A percentile compares a stretch with the other conserved stretches of the same genome.
Conservation (phyloP, 2,113 vertebrate species). For the Corydoras sp. region DNA sequence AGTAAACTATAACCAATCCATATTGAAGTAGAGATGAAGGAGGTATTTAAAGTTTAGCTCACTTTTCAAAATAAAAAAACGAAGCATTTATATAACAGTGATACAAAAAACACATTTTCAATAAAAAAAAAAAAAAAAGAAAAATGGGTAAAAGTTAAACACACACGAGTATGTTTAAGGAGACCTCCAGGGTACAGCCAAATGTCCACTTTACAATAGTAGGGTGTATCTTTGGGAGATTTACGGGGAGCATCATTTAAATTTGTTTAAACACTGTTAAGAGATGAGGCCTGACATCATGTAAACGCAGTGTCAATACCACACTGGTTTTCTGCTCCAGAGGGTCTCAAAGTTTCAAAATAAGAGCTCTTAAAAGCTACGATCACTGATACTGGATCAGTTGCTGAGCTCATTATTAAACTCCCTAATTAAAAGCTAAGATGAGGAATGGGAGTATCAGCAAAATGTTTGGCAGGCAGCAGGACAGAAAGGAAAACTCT, state of each 20-base stretch:
- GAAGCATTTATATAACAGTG: too few relatives aligned
- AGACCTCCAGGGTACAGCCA: neutral
- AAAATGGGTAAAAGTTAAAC: too few relatives aligned
- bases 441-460: neutral
- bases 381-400: neutral
- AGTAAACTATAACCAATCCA: too few relatives aligned
- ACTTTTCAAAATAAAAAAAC: too few relatives aligned
- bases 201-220: neutral
- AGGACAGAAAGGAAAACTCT: slow-evolving; percentile 6
- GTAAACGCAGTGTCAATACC: neutral
- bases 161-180: too few relatives aligned
- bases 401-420: neutral
- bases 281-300: neutral
- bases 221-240: too few relatives aligned
- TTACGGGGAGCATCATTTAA: too few relatives aligned
- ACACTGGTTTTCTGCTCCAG: neutral
- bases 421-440: neutral
- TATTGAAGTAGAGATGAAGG: too few relatives aligned
- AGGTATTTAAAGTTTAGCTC: too few relatives aligned
- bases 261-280: too few relatives aligned
- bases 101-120: too few relatives aligned
- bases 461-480: neutral
- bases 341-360: neutral
- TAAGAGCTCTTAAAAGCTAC: neutral
- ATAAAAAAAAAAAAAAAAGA: too few relatives aligned